These are phyloP conservation scores for rabbit (Oryctolagus cuniculus) DNA, from an alignment of 2,113 vertebrate genomes.

Conservation along the genomic window DNA sequence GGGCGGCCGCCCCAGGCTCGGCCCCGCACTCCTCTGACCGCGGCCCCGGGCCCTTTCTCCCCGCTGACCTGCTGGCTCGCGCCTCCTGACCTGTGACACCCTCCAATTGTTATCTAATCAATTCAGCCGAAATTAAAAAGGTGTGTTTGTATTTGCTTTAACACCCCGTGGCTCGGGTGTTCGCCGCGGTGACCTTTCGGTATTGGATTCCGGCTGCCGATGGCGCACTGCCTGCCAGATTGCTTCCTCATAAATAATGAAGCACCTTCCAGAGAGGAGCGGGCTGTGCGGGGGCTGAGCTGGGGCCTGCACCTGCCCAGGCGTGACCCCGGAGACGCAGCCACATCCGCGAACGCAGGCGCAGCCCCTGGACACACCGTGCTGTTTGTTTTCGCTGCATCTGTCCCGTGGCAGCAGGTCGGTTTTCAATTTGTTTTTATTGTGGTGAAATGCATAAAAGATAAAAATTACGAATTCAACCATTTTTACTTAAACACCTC, in stretches of 20 bases:
- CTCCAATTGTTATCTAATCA: slow-evolving; percentile 90
- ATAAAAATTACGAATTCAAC: not conserved
- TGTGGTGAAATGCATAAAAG: not conserved
- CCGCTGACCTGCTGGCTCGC: slow-evolving; percentile 83
- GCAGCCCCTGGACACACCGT: rapidly evolving
- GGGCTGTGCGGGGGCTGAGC: slow-evolving; percentile 50
- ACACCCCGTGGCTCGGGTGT: slow-evolving; percentile 84
- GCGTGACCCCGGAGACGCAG: not conserved
- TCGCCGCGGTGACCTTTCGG: slow-evolving; percentile 87
- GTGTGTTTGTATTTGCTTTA: slow-evolving; percentile 88
- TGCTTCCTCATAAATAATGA: slow-evolving; percentile 89
- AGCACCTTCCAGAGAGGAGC: slow-evolving; percentile 79
- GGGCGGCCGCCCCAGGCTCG: slow-evolving; percentile 67
- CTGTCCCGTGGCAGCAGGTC: no score
- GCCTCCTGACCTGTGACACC: slow-evolving; percentile 88
- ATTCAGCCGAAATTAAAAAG: slow-evolving; percentile 90
- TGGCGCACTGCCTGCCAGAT: slow-evolving; percentile 80
- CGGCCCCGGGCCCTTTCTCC: slow-evolving; percentile 84
- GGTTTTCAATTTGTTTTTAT: not conserved
- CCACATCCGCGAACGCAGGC: not conserved
- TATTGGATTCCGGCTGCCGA: slow-evolving; percentile 87
- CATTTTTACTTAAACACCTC: not conserved
- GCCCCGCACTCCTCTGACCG: slow-evolving; percentile 79
- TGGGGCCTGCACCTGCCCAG: slow-evolving; percentile 18
- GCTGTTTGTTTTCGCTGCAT: rapidly evolving